Evolutionary conservation across 2,797 vertebrate genomes (phyloP).

Genomic region (Alosa sapidissima): DNA sequence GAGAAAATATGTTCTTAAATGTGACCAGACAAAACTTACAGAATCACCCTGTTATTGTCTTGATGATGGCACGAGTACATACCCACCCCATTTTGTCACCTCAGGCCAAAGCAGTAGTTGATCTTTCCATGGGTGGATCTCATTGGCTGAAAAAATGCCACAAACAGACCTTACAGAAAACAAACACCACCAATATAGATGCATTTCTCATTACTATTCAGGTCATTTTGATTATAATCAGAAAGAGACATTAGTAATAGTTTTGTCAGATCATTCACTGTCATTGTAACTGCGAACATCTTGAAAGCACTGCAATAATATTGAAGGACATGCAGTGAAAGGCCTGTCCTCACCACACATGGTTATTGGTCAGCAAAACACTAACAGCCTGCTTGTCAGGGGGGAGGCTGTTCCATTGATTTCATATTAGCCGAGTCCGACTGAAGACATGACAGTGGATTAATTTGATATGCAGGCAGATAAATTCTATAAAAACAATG

Average conservation of each 20-base stretch:
- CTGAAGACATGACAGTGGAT: constrained; percentile 8
- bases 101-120: constrained; percentile 7
- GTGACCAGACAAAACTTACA: not conserved
- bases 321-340: constrained; percentile 17
- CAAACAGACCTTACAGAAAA: not conserved
- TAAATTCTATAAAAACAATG: not conserved
- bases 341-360: constrained; percentile 7
- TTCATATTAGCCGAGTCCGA: constrained; percentile 17
- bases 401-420: constrained; percentile 17
- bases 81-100: not conserved
- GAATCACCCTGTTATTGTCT: constrained; percentile 6
- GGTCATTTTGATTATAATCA: not conserved
- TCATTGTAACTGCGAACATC: not conserved
- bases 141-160: constrained; percentile 1
- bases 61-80: not conserved
- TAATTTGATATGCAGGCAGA: not conserved
- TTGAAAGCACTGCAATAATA: constrained; percentile 9
- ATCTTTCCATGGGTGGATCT: not conserved
- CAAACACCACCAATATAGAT: not conserved
- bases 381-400: constrained; percentile 20
- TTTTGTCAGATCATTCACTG: not conserved
- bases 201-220: not conserved
- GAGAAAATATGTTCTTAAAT: not conserved
- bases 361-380: constrained; percentile 21
- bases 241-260: not conserved